These are phyloP conservation scores for Diplolepis rosae DNA, from an alignment of 2,888 invertebrate species.

Conservation along the genomic window DNA sequence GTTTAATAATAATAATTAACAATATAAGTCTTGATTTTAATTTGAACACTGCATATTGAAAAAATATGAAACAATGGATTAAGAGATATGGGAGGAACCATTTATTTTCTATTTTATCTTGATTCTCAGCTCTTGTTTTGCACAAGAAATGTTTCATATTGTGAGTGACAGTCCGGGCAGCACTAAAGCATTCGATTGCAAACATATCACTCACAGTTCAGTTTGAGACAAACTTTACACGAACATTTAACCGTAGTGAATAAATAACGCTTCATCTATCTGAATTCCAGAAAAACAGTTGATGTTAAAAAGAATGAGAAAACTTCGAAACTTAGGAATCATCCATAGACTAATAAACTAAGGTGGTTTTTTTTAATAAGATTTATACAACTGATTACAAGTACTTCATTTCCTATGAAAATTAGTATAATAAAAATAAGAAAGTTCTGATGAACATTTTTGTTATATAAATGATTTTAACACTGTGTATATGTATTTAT, in stretches of 20 bases:
- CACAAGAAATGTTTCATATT: neutral
- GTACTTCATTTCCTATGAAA: too few relatives aligned
- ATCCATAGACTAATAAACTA: neutral
- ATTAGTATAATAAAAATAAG: too few relatives aligned
- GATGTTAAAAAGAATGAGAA: neutral
- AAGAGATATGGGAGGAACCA: too few relatives aligned
- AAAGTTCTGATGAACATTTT: too few relatives aligned
- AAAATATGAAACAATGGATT: too few relatives aligned
- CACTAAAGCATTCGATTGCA: neutral
- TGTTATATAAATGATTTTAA: too few relatives aligned
- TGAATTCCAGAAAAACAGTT: neutral
- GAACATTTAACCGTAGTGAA: neutral
- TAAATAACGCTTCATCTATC: slow-evolving; percentile 12
- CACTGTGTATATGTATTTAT: too few relatives aligned
- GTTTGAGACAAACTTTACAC: neutral
- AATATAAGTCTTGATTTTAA: too few relatives aligned
- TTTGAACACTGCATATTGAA: too few relatives aligned
- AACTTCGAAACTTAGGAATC: neutral
- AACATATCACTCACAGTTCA: slow-evolving; percentile 7
- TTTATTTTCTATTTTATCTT: too few relatives aligned
- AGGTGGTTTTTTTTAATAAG: neutral
- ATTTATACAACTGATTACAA: too few relatives aligned
- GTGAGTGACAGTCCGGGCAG: neutral
- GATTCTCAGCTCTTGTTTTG: neutral
- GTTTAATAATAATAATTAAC: too few relatives aligned